Base-by-base conservation (phyloP, 2,797 vertebrate species). In the Cheirogaleus major region DNA sequence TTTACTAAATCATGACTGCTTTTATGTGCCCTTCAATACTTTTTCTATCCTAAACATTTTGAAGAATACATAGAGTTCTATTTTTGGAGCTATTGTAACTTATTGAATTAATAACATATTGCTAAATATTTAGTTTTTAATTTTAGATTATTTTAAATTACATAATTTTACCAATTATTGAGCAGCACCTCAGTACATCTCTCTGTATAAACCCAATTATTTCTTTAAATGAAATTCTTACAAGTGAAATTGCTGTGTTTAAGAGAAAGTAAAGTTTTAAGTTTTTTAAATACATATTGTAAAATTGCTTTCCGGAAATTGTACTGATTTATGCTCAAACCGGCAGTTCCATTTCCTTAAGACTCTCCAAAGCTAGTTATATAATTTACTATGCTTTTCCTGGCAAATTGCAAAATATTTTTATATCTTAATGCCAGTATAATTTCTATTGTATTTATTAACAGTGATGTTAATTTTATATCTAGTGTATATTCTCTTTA, bases 81-180 rank as follows among this genome's bases (percentile, higher is more conserved):
- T 69, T 38, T 89, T 78, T 15, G 23, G 83, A 87, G 75, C 30
- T 38, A 18, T 32, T 80, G 27, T 88, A 43, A 55, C 22, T 45
- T 52, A 27, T 30, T 70, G 25, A 70, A 76, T 93, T n/a, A 83
- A n/a, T 45, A 61, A 41, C 20, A 50, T 25, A 48, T 25, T 65
- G 35, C 81, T 85, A 90, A 95, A 76, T 69, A 91, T 69, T 63
- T 45, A 67, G 7, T 38, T 96, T 93, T 84, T 5, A 38, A 81
- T 59, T 89, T 91, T 75, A 67, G 27, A 23, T 55, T 22, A 12
- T 45, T 92, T 81, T 48, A 57, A 84, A 55, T 92, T 61, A 63
- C 15, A 55, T 6, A 61, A 23, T 76, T 69, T 50, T 76, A 82
- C 13, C 55, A 88, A 7, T 93, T 67, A 52, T 20, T 30, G 22